A percentile compares a stretch with the other conserved stretches of the same genome.
Conservation (phyloP, 2,888 invertebrate genomes). For the Phengaris arion region DNA sequence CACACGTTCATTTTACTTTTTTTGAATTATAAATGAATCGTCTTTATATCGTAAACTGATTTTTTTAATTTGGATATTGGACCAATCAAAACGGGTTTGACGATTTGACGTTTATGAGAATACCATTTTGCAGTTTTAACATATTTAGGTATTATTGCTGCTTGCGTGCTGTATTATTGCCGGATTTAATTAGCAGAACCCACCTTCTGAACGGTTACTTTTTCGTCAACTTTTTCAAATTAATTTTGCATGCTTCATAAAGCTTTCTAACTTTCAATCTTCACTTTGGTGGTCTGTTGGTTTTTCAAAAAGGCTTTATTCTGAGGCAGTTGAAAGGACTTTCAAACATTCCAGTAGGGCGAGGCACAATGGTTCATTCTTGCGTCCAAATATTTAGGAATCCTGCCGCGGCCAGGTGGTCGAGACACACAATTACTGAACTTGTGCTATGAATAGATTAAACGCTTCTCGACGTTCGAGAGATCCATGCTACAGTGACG, state of each 20-base stretch:
- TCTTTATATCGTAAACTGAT: too few relatives aligned
- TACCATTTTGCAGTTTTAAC: too few relatives aligned
- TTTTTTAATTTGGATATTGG: too few relatives aligned
- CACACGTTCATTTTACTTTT: too few relatives aligned
- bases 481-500: not conserved
- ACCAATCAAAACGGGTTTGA: too few relatives aligned
- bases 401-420: slow-evolving; percentile 26
- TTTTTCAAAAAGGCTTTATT: not conserved
- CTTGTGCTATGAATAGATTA: slow-evolving; percentile 9
- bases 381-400: slow-evolving; percentile 21
- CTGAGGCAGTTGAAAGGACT: slow-evolving; percentile 25
- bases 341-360: slow-evolving; percentile 22
- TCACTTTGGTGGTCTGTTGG: not conserved
- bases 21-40: too few relatives aligned
- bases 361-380: slow-evolving; percentile 24
- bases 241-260: not conserved
- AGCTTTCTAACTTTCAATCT: not conserved
- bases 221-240: not conserved
- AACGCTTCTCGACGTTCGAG: not conserved
- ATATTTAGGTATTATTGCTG: too few relatives aligned
- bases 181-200: too few relatives aligned
- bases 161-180: too few relatives aligned
- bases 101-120: too few relatives aligned
- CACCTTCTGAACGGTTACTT: too few relatives aligned
- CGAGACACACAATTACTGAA: not conserved